Base-by-base conservation (phyloP, 2,888 invertebrate species). In the Drosophila silvestris region DNA sequence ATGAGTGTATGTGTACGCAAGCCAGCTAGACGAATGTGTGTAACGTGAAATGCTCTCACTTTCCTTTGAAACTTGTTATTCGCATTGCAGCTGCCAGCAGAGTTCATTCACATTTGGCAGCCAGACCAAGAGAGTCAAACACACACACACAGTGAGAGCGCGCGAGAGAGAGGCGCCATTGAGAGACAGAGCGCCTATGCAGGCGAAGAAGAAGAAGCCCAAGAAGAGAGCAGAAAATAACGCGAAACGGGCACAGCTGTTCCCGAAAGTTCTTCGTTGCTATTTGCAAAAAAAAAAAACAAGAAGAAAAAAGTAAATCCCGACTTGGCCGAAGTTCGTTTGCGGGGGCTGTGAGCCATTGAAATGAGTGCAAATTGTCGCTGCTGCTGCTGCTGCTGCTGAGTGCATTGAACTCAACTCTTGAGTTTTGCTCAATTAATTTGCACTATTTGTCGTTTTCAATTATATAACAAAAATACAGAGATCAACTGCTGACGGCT, bases 31-130 rank as follows among this genome's bases (percentile, higher is more conserved):
- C 70, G 51, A 28, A 50, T 64, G 53, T 82, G 66, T 73, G 62
- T 77, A 81, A 68, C 72, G 82, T 88, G 79, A 79, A 88, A 81
- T 91, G 93, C 93, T 93, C 93, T 93, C 93, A 93, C 93, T 93
- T 93, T 93, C 93, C 88, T 92, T 92, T 85, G 79, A 91, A 92
- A 93, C 92, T 92, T 87, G 92, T 90, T 91, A 86, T 89, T 90
- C 89, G 91, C 90, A 82, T 85, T 89, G 90, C 78, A 74, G 78
- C 78, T 76, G 78, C 74, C 76, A 70, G 65, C 89, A 71, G 80
- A 82, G 91, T 91, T 91, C 91, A 89, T 91, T 91, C 90, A 91
- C 91, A 87, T 89, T 89, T 90, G 77, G 72, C 81, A 82, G 77
- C 77, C 62, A 72, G 68, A 73, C 67, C 54, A 41, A 68, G 73